phyloP scores from a whole-genome alignment of 2,797 vertebrate genomes.

The Bryconaethiops microstoma region DNA sequence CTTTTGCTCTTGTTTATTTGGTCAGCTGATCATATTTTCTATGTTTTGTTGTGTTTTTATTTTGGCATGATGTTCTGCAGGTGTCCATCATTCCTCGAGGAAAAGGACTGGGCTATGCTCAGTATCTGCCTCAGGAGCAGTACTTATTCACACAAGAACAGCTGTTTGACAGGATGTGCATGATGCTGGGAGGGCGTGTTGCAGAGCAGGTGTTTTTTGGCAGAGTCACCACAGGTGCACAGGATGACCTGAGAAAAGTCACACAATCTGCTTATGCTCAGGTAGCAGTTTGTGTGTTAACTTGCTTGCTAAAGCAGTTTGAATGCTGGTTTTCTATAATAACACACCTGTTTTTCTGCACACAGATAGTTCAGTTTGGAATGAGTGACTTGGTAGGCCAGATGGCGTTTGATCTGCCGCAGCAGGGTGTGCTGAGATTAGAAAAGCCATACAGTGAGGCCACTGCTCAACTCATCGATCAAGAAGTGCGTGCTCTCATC shows the following conservation, averaged over 20 bases:
- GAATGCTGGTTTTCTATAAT: not conserved
- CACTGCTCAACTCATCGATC: conserved; percentile 68
- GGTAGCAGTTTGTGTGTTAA: conserved; percentile 53
- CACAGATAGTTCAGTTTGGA: conserved; percentile 71
- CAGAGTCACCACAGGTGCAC: conserved; percentile 69
- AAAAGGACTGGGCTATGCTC: conserved; percentile 67
- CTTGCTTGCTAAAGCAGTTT: not conserved
- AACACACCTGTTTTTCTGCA: not conserved
- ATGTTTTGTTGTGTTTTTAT: not conserved
- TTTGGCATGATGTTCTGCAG: conserved; percentile 48
- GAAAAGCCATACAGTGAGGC: conserved; percentile 72
- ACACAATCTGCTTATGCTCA: conserved; percentile 73
- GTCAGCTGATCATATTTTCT: not conserved
- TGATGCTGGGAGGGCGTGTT: conserved; percentile 73
- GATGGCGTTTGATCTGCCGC: conserved; percentile 66
- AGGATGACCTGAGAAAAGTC: conserved; percentile 72
- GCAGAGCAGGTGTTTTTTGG: conserved; percentile 75
- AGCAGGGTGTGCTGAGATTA: conserved; percentile 56
- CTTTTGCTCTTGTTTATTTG: not conserved
- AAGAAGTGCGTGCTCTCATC: conserved; percentile 67
- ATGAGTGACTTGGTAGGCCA: conserved; percentile 74
- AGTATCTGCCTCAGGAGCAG: conserved; percentile 72
- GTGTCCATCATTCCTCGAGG: conserved; percentile 70
- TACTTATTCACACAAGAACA: conserved; percentile 69
- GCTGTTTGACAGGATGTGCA: conserved; percentile 72